phyloP scores from a whole-genome alignment of 2,113 vertebrate species.

The Hydrolagus affinis region DNA sequence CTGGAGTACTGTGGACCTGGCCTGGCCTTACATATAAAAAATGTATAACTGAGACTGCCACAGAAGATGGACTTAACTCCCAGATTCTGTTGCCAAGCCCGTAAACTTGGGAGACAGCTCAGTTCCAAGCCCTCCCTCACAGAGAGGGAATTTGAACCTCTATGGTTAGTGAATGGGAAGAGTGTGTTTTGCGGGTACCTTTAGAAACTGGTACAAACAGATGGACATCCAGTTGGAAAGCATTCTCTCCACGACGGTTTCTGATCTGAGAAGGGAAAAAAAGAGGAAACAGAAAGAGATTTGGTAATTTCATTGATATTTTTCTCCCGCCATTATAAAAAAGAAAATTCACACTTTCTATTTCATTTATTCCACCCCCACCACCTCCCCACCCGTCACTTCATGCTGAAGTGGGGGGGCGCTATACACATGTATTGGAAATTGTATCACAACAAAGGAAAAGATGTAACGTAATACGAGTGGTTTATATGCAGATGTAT shows the following conservation, averaged over 20 bases:
- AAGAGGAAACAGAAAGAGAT: slow-evolving; percentile 10
- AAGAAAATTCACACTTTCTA: not conserved
- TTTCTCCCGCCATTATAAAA: not conserved
- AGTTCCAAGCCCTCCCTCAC: not conserved
- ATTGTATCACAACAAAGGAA: too few relatives aligned
- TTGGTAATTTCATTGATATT: not conserved
- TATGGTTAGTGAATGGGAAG: not conserved
- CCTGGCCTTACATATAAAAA: too few relatives aligned
- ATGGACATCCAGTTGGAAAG: slow-evolving; percentile 99
- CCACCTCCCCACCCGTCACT: not conserved
- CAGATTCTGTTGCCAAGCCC: too few relatives aligned
- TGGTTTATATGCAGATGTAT: too few relatives aligned
- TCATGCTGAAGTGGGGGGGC: too few relatives aligned
- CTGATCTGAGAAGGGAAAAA: slow-evolving; percentile 62
- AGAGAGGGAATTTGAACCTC: not conserved
- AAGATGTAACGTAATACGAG: too few relatives aligned
- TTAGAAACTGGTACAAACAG: slow-evolving; percentile 92
- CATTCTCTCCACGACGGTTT: slow-evolving; percentile 97
- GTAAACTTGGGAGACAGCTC: not conserved
- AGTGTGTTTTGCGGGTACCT: slow-evolving; percentile 57
- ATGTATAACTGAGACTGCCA: too few relatives aligned
- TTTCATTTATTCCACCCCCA: not conserved
- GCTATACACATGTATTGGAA: too few relatives aligned
- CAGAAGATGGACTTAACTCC: too few relatives aligned
- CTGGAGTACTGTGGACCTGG: too few relatives aligned